These are phyloP conservation scores for Oligia fasciuncula DNA, from an alignment of 2,888 invertebrate species.

Conservation along the genomic window DNA sequence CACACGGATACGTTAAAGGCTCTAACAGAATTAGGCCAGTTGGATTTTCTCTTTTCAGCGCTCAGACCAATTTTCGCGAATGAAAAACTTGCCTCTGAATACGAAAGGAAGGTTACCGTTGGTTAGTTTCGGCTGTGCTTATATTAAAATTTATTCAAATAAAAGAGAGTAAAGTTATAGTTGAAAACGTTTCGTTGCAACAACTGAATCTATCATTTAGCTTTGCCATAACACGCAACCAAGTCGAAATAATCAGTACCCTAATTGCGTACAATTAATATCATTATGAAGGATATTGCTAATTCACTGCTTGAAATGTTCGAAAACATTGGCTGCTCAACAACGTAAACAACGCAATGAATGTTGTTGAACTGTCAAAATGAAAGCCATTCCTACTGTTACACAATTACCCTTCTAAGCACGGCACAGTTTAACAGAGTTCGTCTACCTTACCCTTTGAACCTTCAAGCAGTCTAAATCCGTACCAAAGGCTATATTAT, in stretches of 20 bases:
- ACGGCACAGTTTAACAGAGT: neutral
- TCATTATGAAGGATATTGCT: too few species aligned
- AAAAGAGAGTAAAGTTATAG: too few species aligned
- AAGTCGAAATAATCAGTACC: neutral
- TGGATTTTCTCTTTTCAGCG: neutral
- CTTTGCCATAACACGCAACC: neutral
- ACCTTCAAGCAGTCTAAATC: neutral
- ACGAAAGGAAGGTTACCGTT: neutral
- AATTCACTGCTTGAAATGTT: too few species aligned
- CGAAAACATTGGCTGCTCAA: too few species aligned
- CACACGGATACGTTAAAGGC: neutral
- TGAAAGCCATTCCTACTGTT: too few species aligned
- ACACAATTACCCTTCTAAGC: neutral
- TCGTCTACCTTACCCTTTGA: neutral
- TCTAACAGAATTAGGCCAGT: neutral
- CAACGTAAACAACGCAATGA: too few species aligned
- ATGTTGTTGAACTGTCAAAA: too few species aligned
- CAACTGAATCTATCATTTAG: neutral
- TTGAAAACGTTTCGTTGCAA: too few species aligned
- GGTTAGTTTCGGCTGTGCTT: neutral
- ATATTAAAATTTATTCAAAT: neutral
- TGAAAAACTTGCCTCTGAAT: neutral
- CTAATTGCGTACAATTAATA: too few species aligned
- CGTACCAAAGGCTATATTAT: neutral
- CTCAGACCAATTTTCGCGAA: neutral